phyloP scores from a whole-genome alignment of 2,113 vertebrate genomes.

The Coptodon rendalli region DNA sequence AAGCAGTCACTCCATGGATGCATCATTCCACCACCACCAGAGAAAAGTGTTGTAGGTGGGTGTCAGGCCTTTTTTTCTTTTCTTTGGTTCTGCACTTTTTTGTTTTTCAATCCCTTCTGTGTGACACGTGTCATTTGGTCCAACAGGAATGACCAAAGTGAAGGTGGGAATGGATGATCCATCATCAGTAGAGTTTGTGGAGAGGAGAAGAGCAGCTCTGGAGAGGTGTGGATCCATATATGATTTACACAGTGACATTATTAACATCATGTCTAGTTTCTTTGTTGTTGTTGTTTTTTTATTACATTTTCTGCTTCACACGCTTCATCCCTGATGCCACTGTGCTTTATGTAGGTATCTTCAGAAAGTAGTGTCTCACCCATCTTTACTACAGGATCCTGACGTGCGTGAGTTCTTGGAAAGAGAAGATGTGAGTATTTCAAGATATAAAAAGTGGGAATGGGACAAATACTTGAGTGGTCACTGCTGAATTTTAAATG shows the following conservation, averaged over 20 bases:
- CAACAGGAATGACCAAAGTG: constrained; percentile 95
- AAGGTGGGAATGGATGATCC: constrained; percentile 97
- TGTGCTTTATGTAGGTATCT: constrained; percentile 77
- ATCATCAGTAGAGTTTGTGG: constrained; percentile 92
- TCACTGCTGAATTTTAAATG: background rate
- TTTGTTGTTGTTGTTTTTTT: background rate
- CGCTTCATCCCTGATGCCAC: background rate
- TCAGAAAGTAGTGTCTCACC: constrained; percentile 85
- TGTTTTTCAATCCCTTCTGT: fast-evolving
- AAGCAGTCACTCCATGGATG: constrained; percentile 89
- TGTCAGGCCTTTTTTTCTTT: background rate
- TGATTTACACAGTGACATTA: background rate
- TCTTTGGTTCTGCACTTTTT: background rate
- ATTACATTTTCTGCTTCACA: background rate
- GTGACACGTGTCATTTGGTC: background rate
- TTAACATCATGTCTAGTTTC: background rate
- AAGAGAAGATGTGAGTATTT: constrained; percentile 83
- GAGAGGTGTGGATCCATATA: constrained; percentile 76
- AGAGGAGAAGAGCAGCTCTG: constrained; percentile 88
- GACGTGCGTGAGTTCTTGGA: constrained; percentile 93
- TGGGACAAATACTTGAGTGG: background rate
- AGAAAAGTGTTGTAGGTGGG: constrained; percentile 94
- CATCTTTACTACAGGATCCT: constrained; percentile 87
- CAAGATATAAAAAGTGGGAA: background rate
- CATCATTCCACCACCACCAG: constrained; percentile 88